Percentiles rank a stretch among this genome's conserved stretches.
phyloP scores from a whole-genome alignment of 2,797 vertebrate species.

The Bradypodion ventrale region DNA sequence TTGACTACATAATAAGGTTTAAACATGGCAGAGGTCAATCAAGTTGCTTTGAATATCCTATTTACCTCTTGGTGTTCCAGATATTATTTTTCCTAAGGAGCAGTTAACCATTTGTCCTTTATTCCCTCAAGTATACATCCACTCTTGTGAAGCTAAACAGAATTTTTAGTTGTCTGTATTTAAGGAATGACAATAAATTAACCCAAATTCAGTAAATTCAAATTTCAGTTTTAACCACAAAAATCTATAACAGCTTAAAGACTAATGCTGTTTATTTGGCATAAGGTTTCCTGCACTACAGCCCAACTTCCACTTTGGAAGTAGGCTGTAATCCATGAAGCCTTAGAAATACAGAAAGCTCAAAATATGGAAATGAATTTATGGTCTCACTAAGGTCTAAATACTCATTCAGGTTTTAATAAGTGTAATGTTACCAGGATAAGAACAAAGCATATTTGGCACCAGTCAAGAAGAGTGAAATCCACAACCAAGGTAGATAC shows the following conservation, averaged over 20 bases:
- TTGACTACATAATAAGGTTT: background rate
- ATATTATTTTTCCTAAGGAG: background rate
- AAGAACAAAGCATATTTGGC: no score
- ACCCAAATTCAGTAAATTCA: background rate
- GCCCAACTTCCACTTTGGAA: no score
- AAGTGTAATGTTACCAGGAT: no score
- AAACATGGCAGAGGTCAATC: background rate
- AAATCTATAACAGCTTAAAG: slow-evolving; percentile 26
- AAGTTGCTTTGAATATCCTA: background rate
- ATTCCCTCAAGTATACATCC: background rate
- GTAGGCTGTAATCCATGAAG: no score
- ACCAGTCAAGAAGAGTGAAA: no score
- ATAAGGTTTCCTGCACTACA: no score
- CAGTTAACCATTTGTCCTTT: background rate
- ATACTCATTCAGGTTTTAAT: no score
- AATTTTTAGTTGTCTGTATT: slow-evolving; percentile 12
- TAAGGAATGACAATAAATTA: slow-evolving; percentile 38
- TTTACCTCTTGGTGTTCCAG: background rate
- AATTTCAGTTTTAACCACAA: slow-evolving; percentile 20
- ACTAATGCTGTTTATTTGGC: no score
- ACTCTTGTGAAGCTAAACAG: background rate
- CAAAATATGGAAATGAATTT: no score
- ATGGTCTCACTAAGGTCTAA: no score
- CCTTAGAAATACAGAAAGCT: no score
- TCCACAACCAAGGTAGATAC: no score